Evolutionary conservation across 2,113 vertebrate species (phyloP).

Genomic region (Engraulis encrasicolus): DNA sequence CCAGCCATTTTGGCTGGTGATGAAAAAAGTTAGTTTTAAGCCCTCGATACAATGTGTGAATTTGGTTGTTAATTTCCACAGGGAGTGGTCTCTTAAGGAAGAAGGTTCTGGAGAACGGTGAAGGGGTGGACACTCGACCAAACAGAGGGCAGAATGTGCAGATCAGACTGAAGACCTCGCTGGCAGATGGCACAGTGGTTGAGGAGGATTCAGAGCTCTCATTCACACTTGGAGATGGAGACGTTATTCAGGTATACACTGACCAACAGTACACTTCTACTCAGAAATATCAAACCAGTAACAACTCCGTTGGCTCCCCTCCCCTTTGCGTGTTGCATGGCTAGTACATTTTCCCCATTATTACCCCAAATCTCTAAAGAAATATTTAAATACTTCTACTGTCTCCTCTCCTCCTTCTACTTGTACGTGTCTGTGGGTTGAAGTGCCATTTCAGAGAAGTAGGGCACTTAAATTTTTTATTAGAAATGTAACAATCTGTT

Average conservation of each 20-base stretch:
- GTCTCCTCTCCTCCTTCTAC: too few species aligned
- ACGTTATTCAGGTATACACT: slow-evolving; percentile 87
- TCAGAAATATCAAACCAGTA: too few species aligned
- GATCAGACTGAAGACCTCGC: slow-evolving; percentile 75
- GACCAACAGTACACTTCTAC: too few species aligned
- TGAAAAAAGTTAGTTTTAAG: too few species aligned
- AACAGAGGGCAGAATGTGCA: slow-evolving; percentile 87
- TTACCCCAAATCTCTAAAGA: too few species aligned
- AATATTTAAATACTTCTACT: too few species aligned
- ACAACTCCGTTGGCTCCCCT: not conserved
- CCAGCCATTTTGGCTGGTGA: too few species aligned
- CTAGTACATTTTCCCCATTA: too few species aligned
- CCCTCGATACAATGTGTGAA: not conserved
- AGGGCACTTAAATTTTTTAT: too few species aligned
- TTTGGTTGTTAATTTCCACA: slow-evolving; percentile 52
- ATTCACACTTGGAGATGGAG: slow-evolving; percentile 92
- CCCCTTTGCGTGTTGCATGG: too few species aligned
- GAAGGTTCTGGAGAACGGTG: slow-evolving; percentile 82
- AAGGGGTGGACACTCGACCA: slow-evolving; percentile 78
- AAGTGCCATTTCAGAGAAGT: too few species aligned
- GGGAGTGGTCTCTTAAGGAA: slow-evolving; percentile 88
- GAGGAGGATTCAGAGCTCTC: slow-evolving; percentile 76
- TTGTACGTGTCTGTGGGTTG: too few species aligned
- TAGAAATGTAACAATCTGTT: not conserved
- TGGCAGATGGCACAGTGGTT: slow-evolving; percentile 78